phyloP scores from a whole-genome alignment of 1,140 invertebrate genomes.

The Ceratosolen fusciceps region DNA sequence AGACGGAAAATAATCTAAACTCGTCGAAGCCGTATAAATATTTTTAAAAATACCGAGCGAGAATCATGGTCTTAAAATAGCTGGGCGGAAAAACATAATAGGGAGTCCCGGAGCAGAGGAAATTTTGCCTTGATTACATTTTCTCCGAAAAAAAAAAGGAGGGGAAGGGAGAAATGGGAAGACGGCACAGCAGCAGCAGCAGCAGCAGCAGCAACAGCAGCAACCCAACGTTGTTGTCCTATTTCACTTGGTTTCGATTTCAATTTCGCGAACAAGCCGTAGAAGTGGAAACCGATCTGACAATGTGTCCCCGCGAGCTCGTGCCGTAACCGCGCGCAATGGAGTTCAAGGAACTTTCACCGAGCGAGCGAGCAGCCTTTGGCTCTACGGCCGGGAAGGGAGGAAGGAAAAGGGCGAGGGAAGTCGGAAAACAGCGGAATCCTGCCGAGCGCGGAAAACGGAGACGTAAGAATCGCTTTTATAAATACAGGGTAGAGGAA shows the following conservation, averaged over 20 bases:
- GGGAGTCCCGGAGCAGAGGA: background rate
- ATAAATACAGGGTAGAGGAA: background rate
- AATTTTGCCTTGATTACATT: background rate
- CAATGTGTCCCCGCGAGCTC: background rate
- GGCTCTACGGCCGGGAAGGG: background rate
- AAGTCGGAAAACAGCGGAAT: no score
- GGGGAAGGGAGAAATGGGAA: background rate
- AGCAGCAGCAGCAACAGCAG: no score
- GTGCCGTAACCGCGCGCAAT: background rate
- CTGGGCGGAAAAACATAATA: no score
- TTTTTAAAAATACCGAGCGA: background rate
- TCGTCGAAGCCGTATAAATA: background rate
- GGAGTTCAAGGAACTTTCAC: background rate
- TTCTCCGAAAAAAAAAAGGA: background rate
- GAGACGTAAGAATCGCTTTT: background rate
- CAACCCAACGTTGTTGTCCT: no score
- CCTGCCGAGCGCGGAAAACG: background rate
- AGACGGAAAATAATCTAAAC: background rate
- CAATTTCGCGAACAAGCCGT: background rate
- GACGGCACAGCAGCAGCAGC: no score
- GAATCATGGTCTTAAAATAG: background rate
- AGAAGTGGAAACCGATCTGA: background rate
- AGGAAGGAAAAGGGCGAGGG: background rate
- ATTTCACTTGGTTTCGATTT: background rate
- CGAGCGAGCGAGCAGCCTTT: background rate